Percentiles rank a stretch among this genome's conserved stretches.
phyloP scores from a whole-genome alignment of 2,888 invertebrate species.

The Cephus pygmeus region DNA sequence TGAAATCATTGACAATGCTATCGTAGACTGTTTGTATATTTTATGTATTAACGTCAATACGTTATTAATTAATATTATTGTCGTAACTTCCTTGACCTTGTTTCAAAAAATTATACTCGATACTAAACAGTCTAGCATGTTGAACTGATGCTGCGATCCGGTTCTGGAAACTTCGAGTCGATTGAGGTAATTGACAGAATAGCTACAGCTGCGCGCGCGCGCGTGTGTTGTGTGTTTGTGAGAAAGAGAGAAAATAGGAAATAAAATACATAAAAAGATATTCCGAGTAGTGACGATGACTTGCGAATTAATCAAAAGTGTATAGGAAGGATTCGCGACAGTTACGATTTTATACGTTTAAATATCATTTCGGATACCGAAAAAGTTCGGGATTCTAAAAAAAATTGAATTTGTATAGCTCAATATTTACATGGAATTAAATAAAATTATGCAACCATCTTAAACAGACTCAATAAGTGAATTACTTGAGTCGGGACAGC shows the following conservation, averaged over 20 bases:
- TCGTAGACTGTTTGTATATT: neutral
- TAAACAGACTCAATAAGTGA: neutral
- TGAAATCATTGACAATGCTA: neutral
- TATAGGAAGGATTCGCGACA: too few relatives aligned
- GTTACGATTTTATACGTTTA: too few relatives aligned
- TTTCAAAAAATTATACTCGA: too few relatives aligned
- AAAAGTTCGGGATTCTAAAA: too few relatives aligned
- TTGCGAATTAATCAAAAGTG: too few relatives aligned
- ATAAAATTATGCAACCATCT: neutral
- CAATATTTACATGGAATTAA: neutral
- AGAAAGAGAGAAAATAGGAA: neutral
- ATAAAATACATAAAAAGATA: neutral
- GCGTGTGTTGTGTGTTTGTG: too few relatives aligned
- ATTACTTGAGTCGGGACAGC: neutral
- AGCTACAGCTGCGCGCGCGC: neutral
- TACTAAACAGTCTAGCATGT: neutral
- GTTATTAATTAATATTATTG: neutral
- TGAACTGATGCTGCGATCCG: neutral
- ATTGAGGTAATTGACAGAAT: neutral
- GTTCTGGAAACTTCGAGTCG: neutral
- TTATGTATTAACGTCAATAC: neutral
- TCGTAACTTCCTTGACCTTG: neutral
- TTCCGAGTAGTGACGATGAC: neutral
- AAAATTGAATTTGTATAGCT: neutral
- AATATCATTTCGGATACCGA: too few relatives aligned